A percentile compares a stretch with the other conserved stretches of the same genome.
Evolutionary conservation across 2,797 vertebrate genomes (phyloP).

Genomic region (Rhinogobio ventralis): DNA sequence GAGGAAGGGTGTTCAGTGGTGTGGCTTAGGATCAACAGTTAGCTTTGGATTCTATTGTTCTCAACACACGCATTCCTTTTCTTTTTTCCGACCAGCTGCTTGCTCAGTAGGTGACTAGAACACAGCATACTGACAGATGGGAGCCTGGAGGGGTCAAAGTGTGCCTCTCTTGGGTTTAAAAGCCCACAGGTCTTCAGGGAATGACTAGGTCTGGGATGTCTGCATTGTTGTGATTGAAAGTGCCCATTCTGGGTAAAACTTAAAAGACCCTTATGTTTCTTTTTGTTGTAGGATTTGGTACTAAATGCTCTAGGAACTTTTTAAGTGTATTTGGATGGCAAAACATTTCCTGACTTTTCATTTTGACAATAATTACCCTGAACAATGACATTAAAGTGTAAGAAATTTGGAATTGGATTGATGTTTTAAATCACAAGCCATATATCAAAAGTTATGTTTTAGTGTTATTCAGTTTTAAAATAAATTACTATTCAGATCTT

Average conservation of each 20-base stretch:
- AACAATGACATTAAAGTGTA: neutral
- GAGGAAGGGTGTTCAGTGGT: slow-evolving; percentile 15
- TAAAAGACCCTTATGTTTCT: slow-evolving; percentile 42
- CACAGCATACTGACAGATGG: slow-evolving; percentile 75
- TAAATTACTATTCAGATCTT: neutral
- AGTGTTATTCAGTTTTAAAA: neutral
- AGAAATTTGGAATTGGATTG: neutral
- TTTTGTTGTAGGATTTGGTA: slow-evolving; percentile 9
- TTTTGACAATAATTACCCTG: neutral
- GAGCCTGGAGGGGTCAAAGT: slow-evolving; percentile 68
- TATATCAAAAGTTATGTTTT: neutral
- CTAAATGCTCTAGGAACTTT: slow-evolving; percentile 39
- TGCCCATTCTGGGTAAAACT: slow-evolving; percentile 53
- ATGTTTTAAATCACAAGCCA: slow-evolving; percentile 2
- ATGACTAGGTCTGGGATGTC: slow-evolving; percentile 58
- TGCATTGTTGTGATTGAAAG: slow-evolving; percentile 69
- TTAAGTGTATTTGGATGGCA: slow-evolving; percentile 49
- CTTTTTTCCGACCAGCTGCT: slow-evolving; percentile 70
- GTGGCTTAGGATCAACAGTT: slow-evolving; percentile 66
- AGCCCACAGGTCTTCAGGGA: slow-evolving; percentile 64
- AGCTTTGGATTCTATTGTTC: slow-evolving; percentile 68
- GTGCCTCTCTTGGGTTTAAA: slow-evolving; percentile 69
- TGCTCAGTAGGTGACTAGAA: slow-evolving; percentile 63
- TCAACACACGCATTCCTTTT: slow-evolving; percentile 66
- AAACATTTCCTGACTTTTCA: slow-evolving; percentile 14